Evolutionary conservation across 2,797 vertebrate genomes (phyloP).

Genomic region (Ctenochaetus hawaiiensis): DNA sequence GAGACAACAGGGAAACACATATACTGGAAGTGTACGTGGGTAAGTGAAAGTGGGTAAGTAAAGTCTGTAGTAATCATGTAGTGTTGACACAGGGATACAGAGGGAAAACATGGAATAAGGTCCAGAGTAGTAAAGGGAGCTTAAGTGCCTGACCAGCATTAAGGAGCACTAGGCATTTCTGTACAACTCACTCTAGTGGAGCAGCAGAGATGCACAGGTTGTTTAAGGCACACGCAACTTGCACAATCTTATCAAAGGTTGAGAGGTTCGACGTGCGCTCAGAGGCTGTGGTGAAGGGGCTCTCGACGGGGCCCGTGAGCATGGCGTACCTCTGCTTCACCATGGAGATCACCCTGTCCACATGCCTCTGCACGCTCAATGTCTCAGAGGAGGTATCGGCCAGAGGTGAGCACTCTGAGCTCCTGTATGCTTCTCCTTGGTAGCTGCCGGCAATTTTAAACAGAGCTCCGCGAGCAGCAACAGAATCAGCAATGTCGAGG

Average conservation of each 20-base stretch:
- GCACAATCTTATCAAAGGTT: conserved; percentile 86
- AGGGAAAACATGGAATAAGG: conserved; percentile 1
- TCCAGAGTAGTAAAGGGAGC: conserved; percentile 56
- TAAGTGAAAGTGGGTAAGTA: conserved; percentile 2
- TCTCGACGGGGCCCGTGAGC: conserved; percentile 85
- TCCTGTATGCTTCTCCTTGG: conserved; percentile 24
- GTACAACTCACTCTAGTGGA: conserved; percentile 77
- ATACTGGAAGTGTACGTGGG: not conserved
- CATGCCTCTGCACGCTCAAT: conserved; percentile 76
- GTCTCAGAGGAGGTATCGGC: conserved; percentile 53
- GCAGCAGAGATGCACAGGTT: conserved; percentile 87
- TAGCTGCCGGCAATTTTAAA: conserved; percentile 67
- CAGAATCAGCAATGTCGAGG: conserved; percentile 78
- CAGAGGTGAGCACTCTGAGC: conserved; percentile 19
- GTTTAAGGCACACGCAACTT: conserved; percentile 88
- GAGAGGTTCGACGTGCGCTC: conserved; percentile 82
- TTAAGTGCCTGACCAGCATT: conserved; percentile 27
- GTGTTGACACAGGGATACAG: conserved; percentile 10
- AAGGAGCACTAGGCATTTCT: conserved; percentile 25
- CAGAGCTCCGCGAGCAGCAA: conserved; percentile 77
- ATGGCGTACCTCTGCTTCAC: conserved; percentile 84
- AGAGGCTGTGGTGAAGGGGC: conserved; percentile 76
- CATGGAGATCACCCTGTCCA: conserved; percentile 83
- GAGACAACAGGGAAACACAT: conserved; percentile 10
- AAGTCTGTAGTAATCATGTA: conserved; percentile 13